Evolutionary conservation across 2,888 invertebrate genomes (phyloP).

Genomic region (Trachelus tabidus): DNA sequence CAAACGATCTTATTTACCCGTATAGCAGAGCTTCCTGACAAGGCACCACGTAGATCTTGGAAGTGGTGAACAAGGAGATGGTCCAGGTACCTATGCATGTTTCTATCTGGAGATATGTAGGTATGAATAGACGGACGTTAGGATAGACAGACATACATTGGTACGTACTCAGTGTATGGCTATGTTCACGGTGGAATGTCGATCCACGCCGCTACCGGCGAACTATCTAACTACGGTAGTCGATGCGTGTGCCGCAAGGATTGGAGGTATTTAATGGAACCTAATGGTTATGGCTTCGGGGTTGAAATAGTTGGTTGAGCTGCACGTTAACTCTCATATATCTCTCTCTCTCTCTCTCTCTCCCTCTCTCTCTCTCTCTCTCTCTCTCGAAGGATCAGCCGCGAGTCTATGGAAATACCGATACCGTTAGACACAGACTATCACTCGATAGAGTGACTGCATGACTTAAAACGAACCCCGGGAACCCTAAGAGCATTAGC

Average conservation of each 20-base stretch:
- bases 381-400: slow-evolving; percentile 41
- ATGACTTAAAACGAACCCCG: background rate
- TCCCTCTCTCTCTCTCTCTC: background rate
- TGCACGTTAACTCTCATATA: background rate
- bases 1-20: background rate
- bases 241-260: slow-evolving; percentile 44
- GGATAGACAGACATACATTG: background rate
- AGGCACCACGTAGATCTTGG: background rate
- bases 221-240: slow-evolving; percentile 42
- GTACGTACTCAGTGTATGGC: slow-evolving; percentile 38
- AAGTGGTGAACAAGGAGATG: background rate
- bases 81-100: background rate
- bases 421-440: background rate
- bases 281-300: slow-evolving; percentile 39
- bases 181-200: slow-evolving; percentile 41
- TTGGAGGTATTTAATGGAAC: slow-evolving; percentile 48
- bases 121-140: slow-evolving; percentile 24
- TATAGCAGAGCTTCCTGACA: background rate
- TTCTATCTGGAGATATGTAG: background rate
- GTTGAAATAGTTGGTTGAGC: slow-evolving; percentile 28
- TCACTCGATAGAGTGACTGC: background rate
- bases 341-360: background rate
- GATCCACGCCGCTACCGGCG: slow-evolving; percentile 17
- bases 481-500: background rate
- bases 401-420: slow-evolving; percentile 42